Evolutionary conservation across 1,140 invertebrate genomes (phyloP), one percentile per base, ranked within the genome.

Genomic region (Geopemphigus sp.): DNA sequence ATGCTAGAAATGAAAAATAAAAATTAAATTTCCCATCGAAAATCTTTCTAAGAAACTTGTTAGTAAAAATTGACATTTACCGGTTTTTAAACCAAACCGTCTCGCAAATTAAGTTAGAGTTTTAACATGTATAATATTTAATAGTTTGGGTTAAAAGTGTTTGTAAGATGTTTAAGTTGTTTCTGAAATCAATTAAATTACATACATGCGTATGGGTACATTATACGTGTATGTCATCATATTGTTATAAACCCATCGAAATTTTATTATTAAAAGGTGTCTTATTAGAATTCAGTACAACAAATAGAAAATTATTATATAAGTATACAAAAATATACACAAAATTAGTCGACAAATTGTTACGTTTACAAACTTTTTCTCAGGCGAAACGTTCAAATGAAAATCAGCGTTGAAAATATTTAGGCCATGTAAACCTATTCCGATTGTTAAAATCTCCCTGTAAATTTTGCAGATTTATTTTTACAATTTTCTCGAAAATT

Each of bases 371-470:
- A 47, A 50, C 14, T 47, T 50, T 68, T 47, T 68, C n/a, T 47
- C n/a, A 68, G 64, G 39, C 22, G 45, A 68, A 68, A 47, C 45
- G 39, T 68, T 68, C 63, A n/a, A 39, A 66, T n/a, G 32, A 66
- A 66, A 66, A 39, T 50, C 45, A 50, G 22, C 66, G 17, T 50
- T 26, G 22, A 47, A 68, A 68, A 68, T 68, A 50, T 68, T 68
- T 50, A 68, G n/a, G 66, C 45, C 22, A 47, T 50, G 22, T 68
- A 24, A 50, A 68, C n/a, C 14, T 68, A 68, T 24, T 47, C 66
- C 39, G 66, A 68, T 68, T 68, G 66, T 68, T 68, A 50, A 50
- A 24, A 4, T 68, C 45, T 68, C 66, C 66, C 66, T 68, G 66
- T 68, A 68, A 47, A 68, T 50, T 68, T 68, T 68, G 6, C 22